phyloP scores from a whole-genome alignment of 1,140 invertebrate species.

The Bombus pyrosoma region DNA sequence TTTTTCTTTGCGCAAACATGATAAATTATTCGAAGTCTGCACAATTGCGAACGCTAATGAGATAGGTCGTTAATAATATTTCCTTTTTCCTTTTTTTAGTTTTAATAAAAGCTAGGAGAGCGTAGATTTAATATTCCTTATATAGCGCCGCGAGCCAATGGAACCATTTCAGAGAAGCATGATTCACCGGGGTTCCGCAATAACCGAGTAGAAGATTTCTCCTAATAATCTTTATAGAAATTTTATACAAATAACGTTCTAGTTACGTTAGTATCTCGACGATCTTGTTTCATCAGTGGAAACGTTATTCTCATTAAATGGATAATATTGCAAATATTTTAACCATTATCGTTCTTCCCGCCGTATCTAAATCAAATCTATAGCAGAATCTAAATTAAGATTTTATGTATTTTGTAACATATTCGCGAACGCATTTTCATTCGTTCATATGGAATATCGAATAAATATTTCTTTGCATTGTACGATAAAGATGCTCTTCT shows the following conservation, averaged over 20 bases:
- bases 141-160: background rate
- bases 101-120: background rate
- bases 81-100: background rate
- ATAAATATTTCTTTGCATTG: too few species aligned
- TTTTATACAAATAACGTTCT: slow-evolving; percentile 24
- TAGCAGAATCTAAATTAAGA: background rate
- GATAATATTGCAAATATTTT: background rate
- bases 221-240: slow-evolving; percentile 39
- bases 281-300: background rate
- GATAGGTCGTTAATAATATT: background rate
- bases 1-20: background rate
- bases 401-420: background rate
- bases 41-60: background rate
- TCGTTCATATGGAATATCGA: background rate
- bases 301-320: background rate
- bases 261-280: background rate
- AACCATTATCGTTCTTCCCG: background rate
- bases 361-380: background rate
- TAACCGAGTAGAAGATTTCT: slow-evolving; percentile 28
- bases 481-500: too few species aligned
- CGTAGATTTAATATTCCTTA: background rate
- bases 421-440: background rate
- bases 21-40: background rate
- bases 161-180: slow-evolving; percentile 27
- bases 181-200: slow-evolving; percentile 33